Conservation (phyloP, 35 echinoderm and acorn worm species). For the Ophiothrix spiculata region DNA sequence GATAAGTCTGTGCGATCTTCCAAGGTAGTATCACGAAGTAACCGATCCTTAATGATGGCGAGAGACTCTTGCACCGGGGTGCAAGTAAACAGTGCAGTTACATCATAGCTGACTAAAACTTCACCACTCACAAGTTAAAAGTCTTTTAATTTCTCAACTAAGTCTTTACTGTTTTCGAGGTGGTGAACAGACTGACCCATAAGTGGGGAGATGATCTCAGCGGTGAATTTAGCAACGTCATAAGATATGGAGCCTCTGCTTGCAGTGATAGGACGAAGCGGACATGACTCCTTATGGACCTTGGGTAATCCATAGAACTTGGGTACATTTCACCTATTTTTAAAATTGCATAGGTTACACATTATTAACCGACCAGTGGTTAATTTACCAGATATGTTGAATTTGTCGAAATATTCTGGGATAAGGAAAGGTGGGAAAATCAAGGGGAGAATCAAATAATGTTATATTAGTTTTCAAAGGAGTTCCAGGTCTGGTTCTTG, state of each 20-base stretch:
- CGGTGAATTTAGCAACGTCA: conserved; percentile 1
- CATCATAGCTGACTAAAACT: conserved; percentile 26
- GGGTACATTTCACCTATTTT: too few species aligned
- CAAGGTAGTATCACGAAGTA: not conserved
- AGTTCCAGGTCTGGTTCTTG: too few species aligned
- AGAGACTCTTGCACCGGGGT: conserved; percentile 22
- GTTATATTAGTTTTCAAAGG: too few species aligned
- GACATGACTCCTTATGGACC: conserved; percentile 1
- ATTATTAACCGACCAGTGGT: too few species aligned
- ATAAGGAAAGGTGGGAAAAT: too few species aligned
- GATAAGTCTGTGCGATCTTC: conserved; percentile 8
- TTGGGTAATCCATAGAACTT: conserved; percentile 37
- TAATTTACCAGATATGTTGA: too few species aligned
- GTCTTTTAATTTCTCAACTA: not conserved
- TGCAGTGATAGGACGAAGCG: conserved; percentile 25
- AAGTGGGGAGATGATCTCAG: conserved; percentile 14
- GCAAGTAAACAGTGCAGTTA: conserved; percentile 22
- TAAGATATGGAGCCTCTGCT: conserved; percentile 20
- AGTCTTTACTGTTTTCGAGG: conserved; percentile 5
- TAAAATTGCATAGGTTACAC: too few species aligned
- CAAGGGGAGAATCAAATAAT: too few species aligned
- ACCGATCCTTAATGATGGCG: not conserved
- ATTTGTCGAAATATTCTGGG: too few species aligned
- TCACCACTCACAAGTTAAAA: not conserved
- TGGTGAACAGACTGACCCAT: conserved; percentile 8